Percentiles rank a stretch among this genome's conserved stretches.
Evolutionary conservation across 1,140 invertebrate species (phyloP).

Genomic region (Prorops nasuta): DNA sequence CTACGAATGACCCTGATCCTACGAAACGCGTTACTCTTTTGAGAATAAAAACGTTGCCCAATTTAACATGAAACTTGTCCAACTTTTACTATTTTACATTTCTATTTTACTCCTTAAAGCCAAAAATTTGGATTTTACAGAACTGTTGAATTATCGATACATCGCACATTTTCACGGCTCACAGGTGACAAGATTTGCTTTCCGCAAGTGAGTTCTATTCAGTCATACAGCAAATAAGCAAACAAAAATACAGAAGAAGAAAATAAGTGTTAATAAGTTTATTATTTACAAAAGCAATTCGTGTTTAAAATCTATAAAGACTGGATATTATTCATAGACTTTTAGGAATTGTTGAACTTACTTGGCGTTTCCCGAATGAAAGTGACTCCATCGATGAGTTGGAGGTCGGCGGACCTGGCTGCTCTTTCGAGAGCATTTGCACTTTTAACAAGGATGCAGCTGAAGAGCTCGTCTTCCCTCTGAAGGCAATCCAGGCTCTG

Average conservation of each 20-base stretch:
- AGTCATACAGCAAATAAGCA: background rate
- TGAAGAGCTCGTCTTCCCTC: constrained; percentile 54
- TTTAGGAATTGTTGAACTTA: constrained; percentile 28
- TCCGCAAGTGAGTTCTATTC: too few relatives aligned
- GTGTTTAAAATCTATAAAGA: background rate
- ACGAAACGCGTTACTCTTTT: too few relatives aligned
- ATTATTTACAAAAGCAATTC: background rate
- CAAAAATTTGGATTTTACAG: too few relatives aligned
- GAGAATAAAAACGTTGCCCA: too few relatives aligned
- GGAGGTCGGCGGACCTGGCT: constrained; percentile 58
- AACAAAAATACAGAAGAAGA: background rate
- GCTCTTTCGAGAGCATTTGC: constrained; percentile 59
- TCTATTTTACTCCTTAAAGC: too few relatives aligned
- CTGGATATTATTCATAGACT: too few relatives aligned
- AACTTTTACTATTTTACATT: too few relatives aligned
- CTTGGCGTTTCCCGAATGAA: constrained; percentile 56
- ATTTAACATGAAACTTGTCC: too few relatives aligned
- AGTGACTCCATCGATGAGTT: constrained; percentile 60
- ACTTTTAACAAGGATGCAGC: constrained; percentile 62
- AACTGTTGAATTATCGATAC: too few relatives aligned
- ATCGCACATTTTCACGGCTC: too few relatives aligned
- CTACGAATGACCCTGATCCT: too few relatives aligned
- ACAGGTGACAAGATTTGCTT: too few relatives aligned
- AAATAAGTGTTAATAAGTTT: background rate
- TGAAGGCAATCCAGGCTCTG: constrained; percentile 41